These are phyloP conservation scores for Abrostola triplasia DNA, from an alignment of 2,888 invertebrate genomes.

Conservation along the genomic window DNA sequence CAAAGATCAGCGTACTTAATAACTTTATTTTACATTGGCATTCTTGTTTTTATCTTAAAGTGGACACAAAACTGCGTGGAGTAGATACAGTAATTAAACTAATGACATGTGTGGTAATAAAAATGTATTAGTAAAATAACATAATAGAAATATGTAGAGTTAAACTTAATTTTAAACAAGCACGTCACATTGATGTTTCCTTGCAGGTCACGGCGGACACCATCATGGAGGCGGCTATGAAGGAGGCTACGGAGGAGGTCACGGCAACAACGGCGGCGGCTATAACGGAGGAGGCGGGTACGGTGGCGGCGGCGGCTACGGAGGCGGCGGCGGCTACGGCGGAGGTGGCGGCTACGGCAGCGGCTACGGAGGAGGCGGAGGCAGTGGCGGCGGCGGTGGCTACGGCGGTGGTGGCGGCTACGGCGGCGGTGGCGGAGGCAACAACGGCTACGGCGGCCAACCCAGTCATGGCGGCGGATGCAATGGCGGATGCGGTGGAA, in stretches of 20 bases:
- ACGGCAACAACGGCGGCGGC: constrained; percentile 47
- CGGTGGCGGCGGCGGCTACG: constrained; percentile 42
- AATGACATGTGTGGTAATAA: neutral
- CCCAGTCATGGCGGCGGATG: constrained; percentile 47
- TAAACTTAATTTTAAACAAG: neutral
- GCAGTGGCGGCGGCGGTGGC: constrained; percentile 31
- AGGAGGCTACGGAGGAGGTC: constrained; percentile 49
- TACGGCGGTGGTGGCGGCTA: constrained; percentile 35
- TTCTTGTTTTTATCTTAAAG: neutral
- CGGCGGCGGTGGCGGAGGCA: constrained; percentile 38
- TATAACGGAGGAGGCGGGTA: constrained; percentile 51
- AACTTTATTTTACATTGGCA: neutral
- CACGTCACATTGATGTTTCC: neutral
- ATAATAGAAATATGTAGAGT: neutral
- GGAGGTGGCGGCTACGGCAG: constrained; percentile 54
- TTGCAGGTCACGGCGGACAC: constrained; percentile 37
- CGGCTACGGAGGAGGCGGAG: constrained; percentile 33
- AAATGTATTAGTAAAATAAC: neutral
- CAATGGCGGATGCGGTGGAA: constrained; percentile 28
- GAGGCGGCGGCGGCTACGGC: constrained; percentile 41
- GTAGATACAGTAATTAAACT: neutral
- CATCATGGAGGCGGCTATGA: constrained; percentile 50
- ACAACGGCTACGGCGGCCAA: constrained; percentile 40
- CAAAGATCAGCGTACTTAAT: neutral
- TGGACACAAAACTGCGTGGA: neutral